A percentile compares a stretch with the other conserved stretches of the same genome.
phyloP scores from a whole-genome alignment of 1,140 invertebrate species.

The Leptinotarsa lineolata region DNA sequence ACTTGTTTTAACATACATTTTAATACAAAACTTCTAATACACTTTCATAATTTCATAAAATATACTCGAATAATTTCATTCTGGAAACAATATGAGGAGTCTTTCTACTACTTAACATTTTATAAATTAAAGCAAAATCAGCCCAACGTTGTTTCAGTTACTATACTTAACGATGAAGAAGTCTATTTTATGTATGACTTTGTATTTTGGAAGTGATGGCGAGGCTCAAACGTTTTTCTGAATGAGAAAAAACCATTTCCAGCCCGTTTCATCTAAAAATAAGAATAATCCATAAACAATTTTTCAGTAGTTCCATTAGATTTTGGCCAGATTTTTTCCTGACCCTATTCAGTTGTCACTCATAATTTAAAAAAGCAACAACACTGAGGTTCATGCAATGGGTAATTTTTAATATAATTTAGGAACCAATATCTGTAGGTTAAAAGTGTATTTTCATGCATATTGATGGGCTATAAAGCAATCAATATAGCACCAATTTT shows the following conservation, averaged over 20 bases:
- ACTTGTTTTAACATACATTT: constrained; percentile 12
- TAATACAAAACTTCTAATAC: constrained; percentile 19
- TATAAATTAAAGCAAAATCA: constrained; percentile 8
- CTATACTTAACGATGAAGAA: neutral
- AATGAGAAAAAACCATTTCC: constrained; percentile 29
- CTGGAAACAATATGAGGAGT: constrained; percentile 17
- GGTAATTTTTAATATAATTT: neutral
- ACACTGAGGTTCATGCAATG: constrained; percentile 14
- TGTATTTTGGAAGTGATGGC: neutral
- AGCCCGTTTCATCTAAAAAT: constrained; percentile 27
- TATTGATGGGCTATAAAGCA: constrained; percentile 9
- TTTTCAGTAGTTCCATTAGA: neutral
- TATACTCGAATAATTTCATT: constrained; percentile 16
- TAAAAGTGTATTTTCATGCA: constrained; percentile 7
- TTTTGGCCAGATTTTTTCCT: neutral
- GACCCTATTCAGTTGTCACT: neutral
- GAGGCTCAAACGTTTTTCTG: constrained; percentile 28
- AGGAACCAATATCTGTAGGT: neutral
- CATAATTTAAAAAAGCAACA: constrained; percentile 14
- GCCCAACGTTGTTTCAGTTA: constrained; percentile 8
- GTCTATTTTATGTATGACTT: constrained; percentile 13
- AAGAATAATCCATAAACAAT: constrained; percentile 15
- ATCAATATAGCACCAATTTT: neutral
- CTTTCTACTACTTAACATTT: constrained; percentile 8
- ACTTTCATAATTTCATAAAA: constrained; percentile 14